Base-by-base conservation (phyloP, 2,113 vertebrate genomes). In the Fregetta grallaria region DNA sequence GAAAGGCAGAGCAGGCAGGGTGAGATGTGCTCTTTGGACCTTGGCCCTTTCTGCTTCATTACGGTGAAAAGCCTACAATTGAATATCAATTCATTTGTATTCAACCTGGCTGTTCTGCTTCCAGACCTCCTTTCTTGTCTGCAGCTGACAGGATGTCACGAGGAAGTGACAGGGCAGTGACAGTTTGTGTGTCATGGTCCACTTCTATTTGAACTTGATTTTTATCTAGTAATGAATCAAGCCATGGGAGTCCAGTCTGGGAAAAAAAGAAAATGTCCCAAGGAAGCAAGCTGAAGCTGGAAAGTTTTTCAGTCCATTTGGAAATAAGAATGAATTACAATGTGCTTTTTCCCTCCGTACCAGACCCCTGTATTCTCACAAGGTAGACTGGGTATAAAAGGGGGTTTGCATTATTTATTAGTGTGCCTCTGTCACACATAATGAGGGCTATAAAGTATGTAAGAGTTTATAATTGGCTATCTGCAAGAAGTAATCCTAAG, bases 381-480 rank as follows among this genome's bases (percentile, higher is more conserved):
- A 96, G 96, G 86, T 93, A 95, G 92, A 94, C 53, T 76, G 88
- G 66, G 42, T 75, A 88, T 94, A 93, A 94, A 97, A 96, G 68
- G 49, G 79, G 42, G 21, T 80, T 94, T 93, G 61, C 89, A 92
- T 97, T 97, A 97, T 97, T 98, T 97, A 97, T 97, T 92, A 97
- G 94, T 85, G 78, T 73, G 73, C 74, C 96, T 97, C 96, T 93
- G 88, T 97, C 92, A 95, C 71, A 92, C 90, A 30, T 95, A 96
- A 97, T 96, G 93, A 97, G 78, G 82, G 65, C 52, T 83, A 94
- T 83, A 90, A 97, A 96, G 94, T 95, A 94, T 94, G 93, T 95
- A 88, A 94, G 91, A 96, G 90, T 97, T 97, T 97, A 63, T 97
- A 97, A 97, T 97, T 96, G 96, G 65, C 94, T 96, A 49, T 95